Percentiles rank a stretch among this genome's conserved stretches.
phyloP scores from a whole-genome alignment of 2,797 vertebrate genomes.

The Tarsius wallacei region DNA sequence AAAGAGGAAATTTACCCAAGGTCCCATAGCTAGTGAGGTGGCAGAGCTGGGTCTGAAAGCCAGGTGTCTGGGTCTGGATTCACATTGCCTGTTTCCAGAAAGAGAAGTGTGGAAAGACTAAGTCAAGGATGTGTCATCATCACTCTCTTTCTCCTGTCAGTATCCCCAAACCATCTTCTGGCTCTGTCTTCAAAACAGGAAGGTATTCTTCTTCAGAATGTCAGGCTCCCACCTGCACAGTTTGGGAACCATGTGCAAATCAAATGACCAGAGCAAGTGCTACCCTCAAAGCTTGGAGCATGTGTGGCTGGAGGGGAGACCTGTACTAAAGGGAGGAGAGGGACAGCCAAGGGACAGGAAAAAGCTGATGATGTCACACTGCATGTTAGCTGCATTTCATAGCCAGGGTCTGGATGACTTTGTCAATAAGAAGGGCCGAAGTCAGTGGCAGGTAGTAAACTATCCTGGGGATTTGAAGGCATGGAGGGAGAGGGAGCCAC shows the following conservation, averaged over 20 bases:
- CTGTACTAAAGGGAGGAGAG: background rate
- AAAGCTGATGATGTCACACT: background rate
- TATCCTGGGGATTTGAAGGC: background rate
- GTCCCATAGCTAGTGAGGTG: background rate
- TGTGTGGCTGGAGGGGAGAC: background rate
- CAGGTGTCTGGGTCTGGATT: background rate
- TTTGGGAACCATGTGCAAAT: background rate
- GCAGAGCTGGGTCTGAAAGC: background rate
- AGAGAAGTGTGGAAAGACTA: background rate
- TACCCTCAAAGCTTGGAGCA: background rate
- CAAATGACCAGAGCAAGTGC: background rate
- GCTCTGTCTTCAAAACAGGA: background rate
- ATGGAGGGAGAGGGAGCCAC: background rate
- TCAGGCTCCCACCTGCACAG: background rate
- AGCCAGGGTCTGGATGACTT: background rate
- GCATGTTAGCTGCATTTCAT: background rate
- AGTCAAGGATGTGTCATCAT: background rate
- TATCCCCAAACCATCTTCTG: background rate
- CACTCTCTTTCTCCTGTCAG: background rate
- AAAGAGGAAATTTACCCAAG: background rate
- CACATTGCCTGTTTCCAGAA: background rate
- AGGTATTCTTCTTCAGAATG: constrained; percentile 35
- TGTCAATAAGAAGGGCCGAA: background rate
- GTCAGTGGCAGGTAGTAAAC: background rate
- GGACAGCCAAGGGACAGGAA: background rate